These are phyloP conservation scores for Schizothorax lantsangensis DNA, from an alignment of 2,797 vertebrate species.

Conservation along the genomic window DNA sequence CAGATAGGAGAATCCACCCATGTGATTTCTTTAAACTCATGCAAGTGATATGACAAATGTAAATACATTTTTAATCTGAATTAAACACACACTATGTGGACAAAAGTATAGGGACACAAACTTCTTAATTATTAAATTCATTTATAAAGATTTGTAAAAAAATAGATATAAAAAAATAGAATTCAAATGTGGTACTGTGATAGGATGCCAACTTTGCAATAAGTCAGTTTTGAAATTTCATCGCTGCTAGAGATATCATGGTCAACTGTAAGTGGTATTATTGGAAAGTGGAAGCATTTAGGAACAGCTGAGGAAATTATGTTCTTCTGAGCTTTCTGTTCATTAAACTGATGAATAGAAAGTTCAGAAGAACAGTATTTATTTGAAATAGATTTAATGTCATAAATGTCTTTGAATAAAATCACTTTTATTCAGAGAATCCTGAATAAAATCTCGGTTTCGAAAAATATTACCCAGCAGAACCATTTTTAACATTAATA, in stretches of 20 bases:
- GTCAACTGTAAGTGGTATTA: not conserved
- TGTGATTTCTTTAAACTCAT: not conserved
- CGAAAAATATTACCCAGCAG: not conserved
- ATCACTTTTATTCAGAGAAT: not conserved
- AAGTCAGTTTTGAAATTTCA: not conserved
- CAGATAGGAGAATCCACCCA: not conserved
- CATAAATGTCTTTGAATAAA: not conserved
- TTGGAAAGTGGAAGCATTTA: not conserved
- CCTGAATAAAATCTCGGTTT: not conserved
- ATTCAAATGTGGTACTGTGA: not conserved
- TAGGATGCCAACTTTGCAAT: not conserved
- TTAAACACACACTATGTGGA: not conserved
- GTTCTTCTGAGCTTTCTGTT: too few relatives aligned
- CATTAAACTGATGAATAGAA: not conserved
- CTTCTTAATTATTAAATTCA: not conserved
- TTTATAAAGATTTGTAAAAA: not conserved
- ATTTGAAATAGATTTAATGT: not conserved
- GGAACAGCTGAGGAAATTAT: not conserved
- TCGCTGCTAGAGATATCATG: not conserved
- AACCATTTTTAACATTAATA: not conserved
- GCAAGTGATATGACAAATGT: not conserved
- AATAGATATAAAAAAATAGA: too few relatives aligned
- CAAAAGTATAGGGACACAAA: not conserved
- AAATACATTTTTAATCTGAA: constrained; percentile 8
- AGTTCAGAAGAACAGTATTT: not conserved